A percentile compares a stretch with the other conserved stretches of the same genome.
These are phyloP conservation scores for Stigmatopora nigra DNA, from an alignment of 2,113 vertebrate species.

Conservation along the genomic window DNA sequence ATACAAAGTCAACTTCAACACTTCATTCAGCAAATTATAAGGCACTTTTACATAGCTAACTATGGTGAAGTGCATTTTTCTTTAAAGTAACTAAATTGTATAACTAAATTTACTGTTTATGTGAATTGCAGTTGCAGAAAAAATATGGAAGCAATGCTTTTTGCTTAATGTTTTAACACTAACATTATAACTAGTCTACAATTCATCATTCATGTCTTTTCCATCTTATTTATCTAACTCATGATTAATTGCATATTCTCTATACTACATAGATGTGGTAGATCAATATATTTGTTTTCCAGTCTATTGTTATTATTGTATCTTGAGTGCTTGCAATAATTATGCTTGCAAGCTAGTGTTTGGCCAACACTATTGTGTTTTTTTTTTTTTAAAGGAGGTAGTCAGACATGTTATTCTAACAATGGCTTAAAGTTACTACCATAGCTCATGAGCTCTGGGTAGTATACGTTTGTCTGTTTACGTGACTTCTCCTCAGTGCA, in stretches of 20 bases:
- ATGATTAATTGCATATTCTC: background rate
- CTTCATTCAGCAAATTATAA: too few species aligned
- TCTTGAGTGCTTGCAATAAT: slow-evolving; percentile 38
- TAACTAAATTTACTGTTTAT: too few species aligned
- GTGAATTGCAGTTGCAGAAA: too few species aligned
- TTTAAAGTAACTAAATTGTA: too few species aligned
- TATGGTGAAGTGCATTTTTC: too few species aligned
- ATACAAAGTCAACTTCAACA: too few species aligned
- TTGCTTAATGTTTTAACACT: too few species aligned
- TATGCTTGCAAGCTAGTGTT: slow-evolving; percentile 36
- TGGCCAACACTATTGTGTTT: slow-evolving; percentile 34
- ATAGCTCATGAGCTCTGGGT: background rate
- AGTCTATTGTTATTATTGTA: slow-evolving; percentile 18
- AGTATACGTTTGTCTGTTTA: slow-evolving; percentile 1
- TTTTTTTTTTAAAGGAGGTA: slow-evolving; percentile 35
- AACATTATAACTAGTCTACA: too few species aligned
- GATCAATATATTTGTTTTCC: slow-evolving; percentile 6
- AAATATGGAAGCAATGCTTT: too few species aligned
- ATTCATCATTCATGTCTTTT: too few species aligned
- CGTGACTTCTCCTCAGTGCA: background rate
- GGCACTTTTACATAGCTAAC: too few species aligned
- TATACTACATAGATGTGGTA: background rate
- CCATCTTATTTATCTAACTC: background rate
- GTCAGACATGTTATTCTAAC: slow-evolving; percentile 25
- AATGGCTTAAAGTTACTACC: slow-evolving; percentile 43